Percentiles rank a stretch among this genome's conserved stretches.
phyloP scores from a whole-genome alignment of 2,113 vertebrate species.

The Balaeniceps rex region DNA sequence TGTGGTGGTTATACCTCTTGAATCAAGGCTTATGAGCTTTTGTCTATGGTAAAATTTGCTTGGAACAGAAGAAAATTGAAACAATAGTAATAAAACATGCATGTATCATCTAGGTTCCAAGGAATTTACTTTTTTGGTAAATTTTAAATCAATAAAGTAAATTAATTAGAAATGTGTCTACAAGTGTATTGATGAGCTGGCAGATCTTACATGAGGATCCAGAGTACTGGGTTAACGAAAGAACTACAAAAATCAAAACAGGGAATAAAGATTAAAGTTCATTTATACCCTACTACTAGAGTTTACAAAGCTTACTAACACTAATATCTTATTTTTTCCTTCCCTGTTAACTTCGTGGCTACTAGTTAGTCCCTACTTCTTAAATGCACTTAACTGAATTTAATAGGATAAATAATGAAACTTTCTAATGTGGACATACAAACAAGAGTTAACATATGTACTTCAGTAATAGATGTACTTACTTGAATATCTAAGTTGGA shows the following conservation, averaged over 20 bases:
- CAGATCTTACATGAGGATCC: background rate
- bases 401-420: background rate
- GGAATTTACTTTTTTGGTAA: background rate
- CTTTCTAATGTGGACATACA: background rate
- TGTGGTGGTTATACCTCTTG: background rate
- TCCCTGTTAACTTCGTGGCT: background rate
- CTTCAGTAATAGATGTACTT: background rate
- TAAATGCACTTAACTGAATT: background rate
- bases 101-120: background rate
- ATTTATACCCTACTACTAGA: background rate
- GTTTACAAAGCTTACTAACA: background rate
- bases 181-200: background rate
- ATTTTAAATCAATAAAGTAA: background rate
- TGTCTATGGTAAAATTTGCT: slow-evolving; percentile 13
- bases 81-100: background rate
- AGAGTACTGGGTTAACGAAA: background rate
- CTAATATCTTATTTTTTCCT: background rate
- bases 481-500: background rate
- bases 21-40: slow-evolving; percentile 10
- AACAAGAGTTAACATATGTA: background rate
- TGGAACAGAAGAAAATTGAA: background rate
- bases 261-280: background rate
- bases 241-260: background rate
- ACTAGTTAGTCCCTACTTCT: background rate
- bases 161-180: background rate